phyloP scores from a whole-genome alignment of 2,888 invertebrate species.

The Epinotia nisella region DNA sequence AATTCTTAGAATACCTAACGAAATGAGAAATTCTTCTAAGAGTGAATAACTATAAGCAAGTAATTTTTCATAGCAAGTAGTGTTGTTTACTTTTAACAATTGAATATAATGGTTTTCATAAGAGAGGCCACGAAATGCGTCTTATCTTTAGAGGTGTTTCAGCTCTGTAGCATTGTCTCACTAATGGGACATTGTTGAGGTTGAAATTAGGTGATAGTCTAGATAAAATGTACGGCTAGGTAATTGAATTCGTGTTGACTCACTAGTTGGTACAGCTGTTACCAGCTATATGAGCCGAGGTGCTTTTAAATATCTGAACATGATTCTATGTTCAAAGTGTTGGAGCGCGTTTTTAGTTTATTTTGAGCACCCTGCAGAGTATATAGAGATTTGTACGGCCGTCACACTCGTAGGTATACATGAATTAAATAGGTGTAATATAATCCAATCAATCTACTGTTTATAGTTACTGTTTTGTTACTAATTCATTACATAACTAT shows the following conservation, averaged over 20 bases:
- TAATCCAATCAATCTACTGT: neutral
- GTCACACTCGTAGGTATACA: neutral
- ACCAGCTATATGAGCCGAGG: neutral
- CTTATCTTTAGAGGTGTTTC: conserved; percentile 2
- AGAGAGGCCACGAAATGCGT: neutral
- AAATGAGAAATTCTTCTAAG: neutral
- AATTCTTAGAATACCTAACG: neutral
- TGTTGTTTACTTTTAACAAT: neutral
- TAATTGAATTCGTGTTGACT: conserved; percentile 17
- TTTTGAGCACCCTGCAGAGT: neutral
- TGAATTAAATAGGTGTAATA: neutral
- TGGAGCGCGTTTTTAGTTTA: neutral
- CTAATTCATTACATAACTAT: neutral
- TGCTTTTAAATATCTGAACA: neutral
- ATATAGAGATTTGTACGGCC: neutral
- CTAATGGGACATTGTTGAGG: conserved; percentile 72
- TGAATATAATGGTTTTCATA: neutral
- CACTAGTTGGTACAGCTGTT: neutral
- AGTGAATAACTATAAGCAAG: neutral
- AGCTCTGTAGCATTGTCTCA: conserved; percentile 63
- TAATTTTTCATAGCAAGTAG: neutral
- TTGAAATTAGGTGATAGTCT: conserved; percentile 55
- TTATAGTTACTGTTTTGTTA: neutral
- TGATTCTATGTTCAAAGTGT: neutral
- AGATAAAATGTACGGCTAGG: conserved; percentile 19